Evolutionary conservation across 2,113 vertebrate species (phyloP).

Genomic region (Melanocharis versteri): DNA sequence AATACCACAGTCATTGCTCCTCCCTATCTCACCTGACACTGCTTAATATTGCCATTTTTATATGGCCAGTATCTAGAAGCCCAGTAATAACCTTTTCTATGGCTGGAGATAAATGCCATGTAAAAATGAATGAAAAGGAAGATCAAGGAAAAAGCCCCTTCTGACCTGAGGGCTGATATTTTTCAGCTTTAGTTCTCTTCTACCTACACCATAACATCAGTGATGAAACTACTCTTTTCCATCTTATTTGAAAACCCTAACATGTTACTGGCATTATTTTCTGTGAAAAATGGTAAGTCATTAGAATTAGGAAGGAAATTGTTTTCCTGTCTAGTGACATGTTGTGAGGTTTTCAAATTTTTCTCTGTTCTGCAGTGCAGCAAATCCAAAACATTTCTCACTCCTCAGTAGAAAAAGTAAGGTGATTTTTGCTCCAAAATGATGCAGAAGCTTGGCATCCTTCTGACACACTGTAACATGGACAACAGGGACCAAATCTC

Average conservation of each 20-base stretch:
- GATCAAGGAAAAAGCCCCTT: constrained; percentile 47
- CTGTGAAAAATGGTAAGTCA: constrained; percentile 26
- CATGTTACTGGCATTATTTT: constrained; percentile 27
- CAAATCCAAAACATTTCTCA: background rate
- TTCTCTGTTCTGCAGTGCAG: background rate
- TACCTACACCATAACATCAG: constrained; percentile 25
- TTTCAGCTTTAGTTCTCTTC: constrained; percentile 57
- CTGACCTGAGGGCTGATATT: constrained; percentile 53
- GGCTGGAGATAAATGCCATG: constrained; percentile 39
- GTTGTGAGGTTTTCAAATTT: background rate
- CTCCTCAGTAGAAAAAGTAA: background rate
- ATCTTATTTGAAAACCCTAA: constrained; percentile 53
- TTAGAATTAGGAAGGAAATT: constrained; percentile 31
- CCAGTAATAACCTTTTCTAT: constrained; percentile 36
- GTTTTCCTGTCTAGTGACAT: constrained; percentile 1
- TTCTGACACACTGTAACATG: background rate
- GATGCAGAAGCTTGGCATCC: background rate
- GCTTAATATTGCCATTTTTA: constrained; percentile 30
- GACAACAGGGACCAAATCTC: background rate
- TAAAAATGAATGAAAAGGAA: constrained; percentile 61
- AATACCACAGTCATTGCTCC: constrained; percentile 2
- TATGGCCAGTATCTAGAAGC: background rate
- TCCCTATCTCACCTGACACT: constrained; percentile 2
- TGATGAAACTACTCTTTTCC: constrained; percentile 48
- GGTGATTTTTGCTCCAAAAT: background rate